A percentile compares a stretch with the other conserved stretches of the same genome.
Evolutionary conservation across 2,113 vertebrate genomes (phyloP).

Genomic region (Microcebus griseorufus): DNA sequence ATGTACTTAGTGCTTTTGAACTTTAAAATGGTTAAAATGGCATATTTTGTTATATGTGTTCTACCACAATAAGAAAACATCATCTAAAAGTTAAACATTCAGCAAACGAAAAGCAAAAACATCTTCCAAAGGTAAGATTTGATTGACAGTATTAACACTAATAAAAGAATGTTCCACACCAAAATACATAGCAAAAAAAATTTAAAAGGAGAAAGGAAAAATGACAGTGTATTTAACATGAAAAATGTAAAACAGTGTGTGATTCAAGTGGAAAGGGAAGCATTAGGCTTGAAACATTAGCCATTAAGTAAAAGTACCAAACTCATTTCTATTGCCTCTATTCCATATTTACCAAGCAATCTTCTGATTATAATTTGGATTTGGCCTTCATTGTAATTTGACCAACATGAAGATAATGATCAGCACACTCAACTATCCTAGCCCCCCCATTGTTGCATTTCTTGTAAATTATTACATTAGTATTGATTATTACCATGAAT

Average conservation of each 20-base stretch:
- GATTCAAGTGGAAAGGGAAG: background rate
- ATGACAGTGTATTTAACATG: background rate
- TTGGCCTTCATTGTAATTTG: slow-evolving; percentile 14
- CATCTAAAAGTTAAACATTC: background rate
- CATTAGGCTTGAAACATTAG: background rate
- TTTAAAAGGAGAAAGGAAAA: background rate
- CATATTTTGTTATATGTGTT: background rate
- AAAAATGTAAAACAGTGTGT: background rate
- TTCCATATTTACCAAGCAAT: background rate
- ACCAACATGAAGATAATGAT: background rate
- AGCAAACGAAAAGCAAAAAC: slow-evolving; percentile 25
- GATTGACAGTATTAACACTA: background rate
- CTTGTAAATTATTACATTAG: background rate
- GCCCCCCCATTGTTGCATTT: background rate
- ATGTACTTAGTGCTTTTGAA: background rate
- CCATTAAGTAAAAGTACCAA: background rate
- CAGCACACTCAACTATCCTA: background rate
- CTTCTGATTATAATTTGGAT: background rate
- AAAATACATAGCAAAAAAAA: background rate
- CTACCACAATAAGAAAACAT: background rate
- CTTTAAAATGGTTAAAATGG: background rate
- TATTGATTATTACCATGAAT: background rate
- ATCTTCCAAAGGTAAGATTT: background rate
- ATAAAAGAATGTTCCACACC: background rate
- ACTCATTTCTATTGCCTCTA: background rate